Percentiles rank a stretch among this genome's conserved stretches.
phyloP scores from a whole-genome alignment of 53 echinoderm and acorn worm species.

The Patiria pectinifera region DNA sequence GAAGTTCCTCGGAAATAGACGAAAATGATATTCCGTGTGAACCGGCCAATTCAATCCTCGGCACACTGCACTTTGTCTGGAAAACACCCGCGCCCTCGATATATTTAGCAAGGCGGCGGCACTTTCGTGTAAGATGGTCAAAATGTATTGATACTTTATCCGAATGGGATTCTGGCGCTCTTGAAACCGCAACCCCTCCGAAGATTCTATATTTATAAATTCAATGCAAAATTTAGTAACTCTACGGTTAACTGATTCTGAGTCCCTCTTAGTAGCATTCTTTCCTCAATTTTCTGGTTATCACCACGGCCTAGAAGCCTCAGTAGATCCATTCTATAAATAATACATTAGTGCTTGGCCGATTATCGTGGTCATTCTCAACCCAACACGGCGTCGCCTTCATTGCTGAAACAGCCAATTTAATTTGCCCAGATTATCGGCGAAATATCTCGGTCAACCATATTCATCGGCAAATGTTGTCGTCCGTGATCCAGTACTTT shows the following conservation, averaged over 20 bases:
- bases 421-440: constrained; percentile 1
- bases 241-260: not conserved
- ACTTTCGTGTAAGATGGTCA: not conserved
- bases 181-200: not conserved
- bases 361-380: not conserved
- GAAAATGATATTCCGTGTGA: constrained; percentile 33
- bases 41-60: not conserved
- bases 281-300: not conserved
- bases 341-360: not conserved
- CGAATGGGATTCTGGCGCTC: not conserved
- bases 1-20: constrained; percentile 30
- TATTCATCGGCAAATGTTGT: not conserved
- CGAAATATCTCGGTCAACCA: constrained; percentile 3
- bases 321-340: not conserved
- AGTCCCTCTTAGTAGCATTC: not conserved
- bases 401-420: not conserved
- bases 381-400: not conserved
- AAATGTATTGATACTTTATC: not conserved
- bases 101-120: constrained; percentile 7
- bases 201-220: not conserved
- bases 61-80: constrained; percentile 3
- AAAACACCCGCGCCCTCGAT: constrained; percentile 17
- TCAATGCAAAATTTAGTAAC: not conserved
- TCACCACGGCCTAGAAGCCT: not conserved
- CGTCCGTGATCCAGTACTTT: not conserved